phyloP scores from a whole-genome alignment of 2,797 vertebrate species.

The Petrocephalus sullivani region DNA sequence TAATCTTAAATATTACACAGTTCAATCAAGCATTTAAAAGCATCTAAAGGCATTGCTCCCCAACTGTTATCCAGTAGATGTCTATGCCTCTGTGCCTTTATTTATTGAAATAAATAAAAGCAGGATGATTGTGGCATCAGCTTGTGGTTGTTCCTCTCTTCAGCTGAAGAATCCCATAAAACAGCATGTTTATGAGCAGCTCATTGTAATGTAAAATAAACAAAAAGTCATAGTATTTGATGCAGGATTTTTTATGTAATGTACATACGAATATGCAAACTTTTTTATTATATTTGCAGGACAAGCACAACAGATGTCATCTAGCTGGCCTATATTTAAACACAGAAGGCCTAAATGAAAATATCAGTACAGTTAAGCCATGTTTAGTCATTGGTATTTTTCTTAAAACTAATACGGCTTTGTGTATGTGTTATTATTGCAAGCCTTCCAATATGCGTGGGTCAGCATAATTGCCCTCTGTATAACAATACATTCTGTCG shows the following conservation, averaged over 20 bases:
- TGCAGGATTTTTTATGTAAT: not conserved
- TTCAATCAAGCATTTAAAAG: not conserved
- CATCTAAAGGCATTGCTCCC: not conserved
- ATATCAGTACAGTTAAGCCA: not conserved
- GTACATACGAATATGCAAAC: not conserved
- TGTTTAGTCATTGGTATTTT: not conserved
- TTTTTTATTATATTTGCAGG: not conserved
- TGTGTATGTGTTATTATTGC: not conserved
- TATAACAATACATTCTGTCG: constrained; percentile 3
- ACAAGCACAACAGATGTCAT: not conserved
- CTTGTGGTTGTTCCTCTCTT: not conserved
- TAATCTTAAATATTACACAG: not conserved
- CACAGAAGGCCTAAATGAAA: not conserved
- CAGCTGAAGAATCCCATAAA: not conserved
- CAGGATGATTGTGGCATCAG: not conserved
- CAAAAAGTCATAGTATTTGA: not conserved
- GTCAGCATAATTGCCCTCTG: not conserved
- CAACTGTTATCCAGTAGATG: not conserved
- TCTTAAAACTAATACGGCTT: not conserved
- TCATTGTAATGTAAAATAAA: not conserved
- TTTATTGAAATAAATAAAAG: not conserved
- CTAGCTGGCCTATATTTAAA: not conserved
- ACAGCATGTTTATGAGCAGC: not conserved
- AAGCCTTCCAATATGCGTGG: not conserved
- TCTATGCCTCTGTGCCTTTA: not conserved